Base-by-base conservation (phyloP, 2,113 vertebrate species). In the Proterorhinus semilunaris region DNA sequence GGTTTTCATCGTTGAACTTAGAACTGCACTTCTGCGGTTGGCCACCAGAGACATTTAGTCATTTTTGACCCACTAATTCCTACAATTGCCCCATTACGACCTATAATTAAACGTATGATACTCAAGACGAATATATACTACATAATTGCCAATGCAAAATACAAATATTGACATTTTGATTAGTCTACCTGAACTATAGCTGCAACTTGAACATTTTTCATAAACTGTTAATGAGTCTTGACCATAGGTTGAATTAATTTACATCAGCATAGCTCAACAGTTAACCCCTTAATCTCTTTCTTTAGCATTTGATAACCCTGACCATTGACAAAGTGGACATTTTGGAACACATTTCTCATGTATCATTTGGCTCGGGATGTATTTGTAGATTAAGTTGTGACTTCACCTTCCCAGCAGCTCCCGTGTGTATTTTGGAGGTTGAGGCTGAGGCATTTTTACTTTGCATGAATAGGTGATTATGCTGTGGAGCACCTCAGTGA, bases 391-490 rank as follows among this genome's bases (percentile, higher is more conserved):
- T 50, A 51, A 62, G 78, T 77, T 83, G 49, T 61, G 80, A 83
- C 72, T 83, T 74, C 84, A 74, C 81, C 81, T 81, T 80, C 78
- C 77, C 78, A 76, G 53, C 58, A 57, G 75, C 69, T 84, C 87
- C 85, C 63, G 65, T 89, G 83, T 88, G 83, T 89, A 74, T 89
- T 89, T 88, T 79, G 87, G 85, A 89, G 78, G 59, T 63, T 74
- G 80, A 90, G 81, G 64, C 70, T 57, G 82, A 87, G 72, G 80
- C 76, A 83, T 90, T 78, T 90, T 84, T 79, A 58, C 67, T 66
- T 71, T 83, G 78, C 65, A 92, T 92, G 90, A 92, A 89, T 89
- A 83, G 90, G 71, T 87, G 80, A 87, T 89, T 91, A 88, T 91
- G 71, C 80, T 47, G 76, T 45, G 67, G 73, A 74, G 72, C 77